A percentile compares a stretch with the other conserved stretches of the same genome.
Evolutionary conservation across 2,113 vertebrate genomes (phyloP).

Genomic region (Columbina picui): DNA sequence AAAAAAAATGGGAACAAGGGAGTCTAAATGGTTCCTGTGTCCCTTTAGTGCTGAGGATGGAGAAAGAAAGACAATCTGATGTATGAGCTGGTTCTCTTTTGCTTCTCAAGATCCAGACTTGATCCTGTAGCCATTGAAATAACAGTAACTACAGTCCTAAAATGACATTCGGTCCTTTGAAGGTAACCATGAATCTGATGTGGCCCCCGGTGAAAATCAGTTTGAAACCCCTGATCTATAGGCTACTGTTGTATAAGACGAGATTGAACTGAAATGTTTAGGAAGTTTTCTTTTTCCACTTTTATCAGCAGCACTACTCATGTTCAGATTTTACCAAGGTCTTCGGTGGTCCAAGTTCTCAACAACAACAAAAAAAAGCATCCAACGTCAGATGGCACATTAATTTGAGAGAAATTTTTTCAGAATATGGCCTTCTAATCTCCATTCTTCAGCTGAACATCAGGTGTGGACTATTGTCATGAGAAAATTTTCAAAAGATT

Average conservation of each 20-base stretch:
- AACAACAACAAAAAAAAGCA: not conserved
- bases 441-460: not conserved
- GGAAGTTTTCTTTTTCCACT: not conserved
- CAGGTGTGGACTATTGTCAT: not conserved
- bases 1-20: not conserved
- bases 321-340: not conserved
- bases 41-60: not conserved
- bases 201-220: no score
- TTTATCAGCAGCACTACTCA: accelerated
- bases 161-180: no score
- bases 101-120: not conserved
- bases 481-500: not conserved
- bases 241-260: not conserved
- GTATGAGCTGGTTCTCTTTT: not conserved
- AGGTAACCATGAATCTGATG: no score
- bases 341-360: not conserved
- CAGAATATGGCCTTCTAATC: accelerated
- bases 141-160: not conserved
- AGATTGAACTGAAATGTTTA: not conserved
- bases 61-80: not conserved
- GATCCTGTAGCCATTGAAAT: not conserved
- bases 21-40: not conserved
- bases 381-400: not conserved
- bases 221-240: not conserved
- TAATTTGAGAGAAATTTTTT: not conserved